Evolutionary conservation across 2,113 vertebrate species (phyloP).

Genomic region (Sebastes schlegelii): DNA sequence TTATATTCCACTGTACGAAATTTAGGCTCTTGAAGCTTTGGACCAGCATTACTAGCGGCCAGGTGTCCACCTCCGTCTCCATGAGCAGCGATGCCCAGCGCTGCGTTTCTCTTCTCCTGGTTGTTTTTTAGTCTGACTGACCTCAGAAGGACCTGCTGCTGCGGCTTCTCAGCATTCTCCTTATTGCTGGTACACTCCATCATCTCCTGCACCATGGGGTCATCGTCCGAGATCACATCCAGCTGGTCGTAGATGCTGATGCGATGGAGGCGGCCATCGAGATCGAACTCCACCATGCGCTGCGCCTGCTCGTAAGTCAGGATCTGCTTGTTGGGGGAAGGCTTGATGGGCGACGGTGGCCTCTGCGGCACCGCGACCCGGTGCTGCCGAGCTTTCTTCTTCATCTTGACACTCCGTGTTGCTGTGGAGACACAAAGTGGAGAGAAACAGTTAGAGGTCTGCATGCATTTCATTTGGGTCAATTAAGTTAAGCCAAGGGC

Average conservation of each 20-base stretch:
- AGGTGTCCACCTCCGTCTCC: conserved; percentile 77
- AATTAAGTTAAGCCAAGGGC: background rate
- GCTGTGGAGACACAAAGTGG: conserved; percentile 44
- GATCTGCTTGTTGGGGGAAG: conserved; percentile 93
- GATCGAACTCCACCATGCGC: conserved; percentile 97
- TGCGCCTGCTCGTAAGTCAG: conserved; percentile 97
- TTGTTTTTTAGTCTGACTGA: conserved; percentile 91
- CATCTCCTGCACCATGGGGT: conserved; percentile 95
- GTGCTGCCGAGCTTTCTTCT: conserved; percentile 95
- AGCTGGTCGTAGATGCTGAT: conserved; percentile 96
- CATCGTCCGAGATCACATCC: conserved; percentile 92
- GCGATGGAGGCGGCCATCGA: conserved; percentile 93
- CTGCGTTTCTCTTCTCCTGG: conserved; percentile 90
- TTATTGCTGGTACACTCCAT: conserved; percentile 98
- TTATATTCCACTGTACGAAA: conserved; percentile 95
- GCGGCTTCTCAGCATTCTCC: conserved; percentile 93
- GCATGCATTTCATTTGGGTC: background rate
- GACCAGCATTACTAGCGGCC: conserved; percentile 79
- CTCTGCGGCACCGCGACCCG: conserved; percentile 88
- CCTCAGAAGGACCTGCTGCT: conserved; percentile 86
- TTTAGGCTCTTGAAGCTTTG: conserved; percentile 87
- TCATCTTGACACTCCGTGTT: conserved; percentile 86
- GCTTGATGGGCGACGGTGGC: conserved; percentile 94
- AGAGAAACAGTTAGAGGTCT: background rate
- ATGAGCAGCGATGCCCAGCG: conserved; percentile 80